These are phyloP conservation scores for Drosophila neonasuta DNA, from an alignment of 2,888 invertebrate species.

Conservation along the genomic window DNA sequence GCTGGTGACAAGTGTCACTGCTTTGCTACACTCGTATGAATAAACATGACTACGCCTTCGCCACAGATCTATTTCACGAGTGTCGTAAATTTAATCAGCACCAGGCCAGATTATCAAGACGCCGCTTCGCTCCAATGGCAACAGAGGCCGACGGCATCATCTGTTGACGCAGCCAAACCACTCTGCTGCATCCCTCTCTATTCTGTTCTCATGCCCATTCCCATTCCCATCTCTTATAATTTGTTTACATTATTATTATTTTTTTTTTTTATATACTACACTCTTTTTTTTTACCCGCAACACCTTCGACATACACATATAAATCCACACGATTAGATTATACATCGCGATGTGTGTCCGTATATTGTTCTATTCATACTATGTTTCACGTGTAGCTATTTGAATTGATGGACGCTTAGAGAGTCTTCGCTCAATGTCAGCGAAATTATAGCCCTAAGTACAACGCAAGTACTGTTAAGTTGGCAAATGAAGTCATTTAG, in stretches of 20 bases:
- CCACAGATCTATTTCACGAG: constrained; percentile 40
- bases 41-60: constrained; percentile 51
- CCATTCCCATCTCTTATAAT: constrained; percentile 20
- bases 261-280: constrained; percentile 10
- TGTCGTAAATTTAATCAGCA: constrained; percentile 62
- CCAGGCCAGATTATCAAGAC: constrained; percentile 41
- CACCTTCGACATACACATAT: constrained; percentile 8
- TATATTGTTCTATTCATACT: background rate
- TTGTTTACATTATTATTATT: constrained; percentile 27
- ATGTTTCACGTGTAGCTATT: constrained; percentile 28
- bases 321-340: constrained; percentile 26
- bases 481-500: constrained; percentile 24
- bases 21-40: constrained; percentile 44
- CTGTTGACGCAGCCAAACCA: constrained; percentile 6
- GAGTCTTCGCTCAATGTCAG: constrained; percentile 39
- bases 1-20: constrained; percentile 21
- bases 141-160: constrained; percentile 20
- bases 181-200: constrained; percentile 17
- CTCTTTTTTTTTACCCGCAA: constrained; percentile 17
- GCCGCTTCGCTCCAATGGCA: constrained; percentile 41
- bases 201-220: constrained; percentile 5
- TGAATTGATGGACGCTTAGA: constrained; percentile 24
- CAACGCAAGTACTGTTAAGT: constrained; percentile 4
- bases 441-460: constrained; percentile 28
- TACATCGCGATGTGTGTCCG: background rate